Evolutionary conservation across 2,797 vertebrate genomes (phyloP).

Genomic region (Oceanodroma leucorhoa): DNA sequence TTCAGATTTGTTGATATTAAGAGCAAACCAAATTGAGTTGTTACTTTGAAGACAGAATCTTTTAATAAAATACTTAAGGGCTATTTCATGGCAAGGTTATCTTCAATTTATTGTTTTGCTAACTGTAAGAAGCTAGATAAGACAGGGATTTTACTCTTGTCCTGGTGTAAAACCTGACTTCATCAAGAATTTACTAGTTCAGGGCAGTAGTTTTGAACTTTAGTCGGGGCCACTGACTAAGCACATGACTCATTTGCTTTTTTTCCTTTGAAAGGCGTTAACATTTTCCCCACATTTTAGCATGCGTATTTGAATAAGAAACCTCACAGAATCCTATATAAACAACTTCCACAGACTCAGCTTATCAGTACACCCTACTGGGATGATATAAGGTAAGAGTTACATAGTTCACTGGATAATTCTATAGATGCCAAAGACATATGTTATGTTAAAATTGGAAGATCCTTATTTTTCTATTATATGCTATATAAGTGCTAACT

Average conservation of each 20-base stretch:
- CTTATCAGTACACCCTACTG: not conserved
- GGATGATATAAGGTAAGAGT: conserved; percentile 17
- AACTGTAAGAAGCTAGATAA: not conserved
- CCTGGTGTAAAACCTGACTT: not conserved
- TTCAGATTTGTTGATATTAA: not conserved
- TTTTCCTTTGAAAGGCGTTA: not conserved
- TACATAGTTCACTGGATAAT: not conserved
- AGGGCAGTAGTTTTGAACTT: not conserved
- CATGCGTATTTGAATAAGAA: not conserved
- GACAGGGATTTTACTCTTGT: not conserved
- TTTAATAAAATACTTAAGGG: not conserved
- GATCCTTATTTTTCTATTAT: not conserved
- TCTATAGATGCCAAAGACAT: not conserved
- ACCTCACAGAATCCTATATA: not conserved
- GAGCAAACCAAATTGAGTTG: not conserved
- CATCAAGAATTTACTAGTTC: not conserved
- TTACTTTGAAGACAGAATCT: not conserved
- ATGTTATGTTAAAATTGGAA: not conserved
- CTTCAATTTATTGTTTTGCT: not conserved
- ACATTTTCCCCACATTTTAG: not conserved
- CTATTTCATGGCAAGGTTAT: not conserved
- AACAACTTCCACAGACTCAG: not conserved
- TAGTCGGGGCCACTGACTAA: not conserved
- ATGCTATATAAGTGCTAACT: not conserved
- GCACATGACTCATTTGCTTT: not conserved